Percentiles rank a stretch among this genome's conserved stretches.
Evolutionary conservation across 2,797 vertebrate species (phyloP).

Genomic region (Schizothorax lantsangensis): DNA sequence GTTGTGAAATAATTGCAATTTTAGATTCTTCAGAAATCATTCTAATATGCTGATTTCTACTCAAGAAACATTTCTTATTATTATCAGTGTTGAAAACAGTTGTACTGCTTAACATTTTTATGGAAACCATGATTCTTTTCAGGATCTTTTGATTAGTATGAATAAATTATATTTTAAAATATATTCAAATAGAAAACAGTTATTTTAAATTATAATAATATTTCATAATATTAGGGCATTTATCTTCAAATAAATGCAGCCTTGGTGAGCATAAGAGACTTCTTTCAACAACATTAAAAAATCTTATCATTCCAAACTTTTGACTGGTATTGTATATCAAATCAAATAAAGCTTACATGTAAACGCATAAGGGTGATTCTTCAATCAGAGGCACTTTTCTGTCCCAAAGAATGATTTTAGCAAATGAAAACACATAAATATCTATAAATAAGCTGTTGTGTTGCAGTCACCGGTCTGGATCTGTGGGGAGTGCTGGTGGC

Average conservation of each 20-base stretch:
- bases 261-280: background rate
- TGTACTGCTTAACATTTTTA: background rate
- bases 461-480: slow-evolving; percentile 80
- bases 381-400: background rate
- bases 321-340: background rate
- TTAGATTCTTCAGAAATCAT: background rate
- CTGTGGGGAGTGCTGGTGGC: slow-evolving; percentile 85
- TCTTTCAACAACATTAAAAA: background rate
- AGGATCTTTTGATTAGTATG: background rate
- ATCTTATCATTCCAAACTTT: too few species aligned
- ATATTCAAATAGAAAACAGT: background rate
- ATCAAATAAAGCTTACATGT: background rate
- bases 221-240: background rate
- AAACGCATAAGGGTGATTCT: background rate
- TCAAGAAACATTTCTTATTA: background rate
- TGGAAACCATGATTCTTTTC: background rate
- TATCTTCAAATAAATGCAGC: background rate
- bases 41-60: too few species aligned
- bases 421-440: background rate
- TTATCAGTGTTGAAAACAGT: background rate
- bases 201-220: background rate
- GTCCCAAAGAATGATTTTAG: background rate
- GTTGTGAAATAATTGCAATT: background rate
- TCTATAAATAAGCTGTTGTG: slow-evolving; percentile 16
- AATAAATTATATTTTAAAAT: background rate